These are phyloP conservation scores for Seriola rivoliana DNA, from an alignment of 2,113 vertebrate species.

Conservation along the genomic window DNA sequence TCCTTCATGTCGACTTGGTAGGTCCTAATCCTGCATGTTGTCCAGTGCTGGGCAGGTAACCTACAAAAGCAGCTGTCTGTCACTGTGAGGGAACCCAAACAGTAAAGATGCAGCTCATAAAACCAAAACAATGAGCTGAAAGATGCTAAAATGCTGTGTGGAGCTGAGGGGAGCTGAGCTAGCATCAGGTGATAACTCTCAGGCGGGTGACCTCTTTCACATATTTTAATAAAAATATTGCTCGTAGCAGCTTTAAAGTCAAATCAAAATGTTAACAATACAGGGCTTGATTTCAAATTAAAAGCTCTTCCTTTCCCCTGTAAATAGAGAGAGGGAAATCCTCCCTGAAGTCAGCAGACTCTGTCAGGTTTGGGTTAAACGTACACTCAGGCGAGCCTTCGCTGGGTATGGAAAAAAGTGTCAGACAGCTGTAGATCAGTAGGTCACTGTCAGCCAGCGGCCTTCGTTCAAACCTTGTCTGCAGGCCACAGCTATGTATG, in stretches of 20 bases:
- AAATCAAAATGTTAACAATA: too few relatives aligned
- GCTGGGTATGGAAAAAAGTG: background rate
- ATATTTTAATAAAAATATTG: too few relatives aligned
- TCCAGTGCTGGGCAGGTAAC: too few relatives aligned
- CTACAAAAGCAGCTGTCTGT: too few relatives aligned
- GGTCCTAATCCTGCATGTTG: too few relatives aligned
- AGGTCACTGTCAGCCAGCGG: conserved; percentile 42
- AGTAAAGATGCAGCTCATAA: too few relatives aligned
- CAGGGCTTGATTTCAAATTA: background rate
- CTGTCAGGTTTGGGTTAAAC: conserved; percentile 3
- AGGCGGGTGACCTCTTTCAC: too few relatives aligned
- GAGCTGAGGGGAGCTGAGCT: too few relatives aligned
- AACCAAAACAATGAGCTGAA: background rate
- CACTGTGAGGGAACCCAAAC: too few relatives aligned
- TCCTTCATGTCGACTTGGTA: too few relatives aligned
- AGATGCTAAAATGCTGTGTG: background rate
- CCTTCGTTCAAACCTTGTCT: conserved; percentile 16
- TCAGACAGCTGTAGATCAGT: conserved; percentile 53
- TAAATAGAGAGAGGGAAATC: background rate
- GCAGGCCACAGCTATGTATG: conserved; percentile 33
- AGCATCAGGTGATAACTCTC: too few relatives aligned
- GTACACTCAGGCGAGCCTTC: background rate
- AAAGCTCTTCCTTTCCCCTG: background rate
- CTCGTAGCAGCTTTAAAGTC: background rate
- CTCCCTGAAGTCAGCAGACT: background rate